Percentiles rank a stretch among this genome's conserved stretches.
Evolutionary conservation across 2,113 vertebrate species (phyloP).

Genomic region (Pholis gunnellus): DNA sequence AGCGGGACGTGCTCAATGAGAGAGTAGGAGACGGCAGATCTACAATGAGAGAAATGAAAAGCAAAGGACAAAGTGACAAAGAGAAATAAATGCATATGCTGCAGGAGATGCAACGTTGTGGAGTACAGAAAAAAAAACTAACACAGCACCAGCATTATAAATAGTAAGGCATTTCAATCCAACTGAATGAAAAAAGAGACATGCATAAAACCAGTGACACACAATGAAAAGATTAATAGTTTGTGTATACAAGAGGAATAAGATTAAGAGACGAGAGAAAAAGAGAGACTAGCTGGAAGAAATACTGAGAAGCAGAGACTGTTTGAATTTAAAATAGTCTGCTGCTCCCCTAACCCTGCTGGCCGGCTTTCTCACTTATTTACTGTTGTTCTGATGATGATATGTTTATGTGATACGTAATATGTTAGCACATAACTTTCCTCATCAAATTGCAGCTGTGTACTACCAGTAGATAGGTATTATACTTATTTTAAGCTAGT

Average conservation of each 20-base stretch:
- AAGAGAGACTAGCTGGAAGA: neutral
- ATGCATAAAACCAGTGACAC: neutral
- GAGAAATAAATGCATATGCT: neutral
- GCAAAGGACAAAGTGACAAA: neutral
- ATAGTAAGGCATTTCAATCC: neutral
- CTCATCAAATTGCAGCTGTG: neutral
- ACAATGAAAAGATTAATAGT: neutral
- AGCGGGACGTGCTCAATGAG: slow-evolving; percentile 26
- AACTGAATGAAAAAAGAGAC: neutral
- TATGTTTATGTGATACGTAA: neutral
- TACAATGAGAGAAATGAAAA: slow-evolving; percentile 13
- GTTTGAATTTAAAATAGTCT: neutral
- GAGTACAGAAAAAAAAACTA: neutral
- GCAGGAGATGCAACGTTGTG: neutral
- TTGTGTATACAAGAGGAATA: neutral
- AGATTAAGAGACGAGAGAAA: neutral
- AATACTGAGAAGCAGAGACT: neutral
- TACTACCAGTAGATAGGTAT: neutral
- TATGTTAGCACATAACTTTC: neutral
- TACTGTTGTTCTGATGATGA: slow-evolving; percentile 4
- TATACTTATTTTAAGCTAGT: neutral
- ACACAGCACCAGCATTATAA: neutral
- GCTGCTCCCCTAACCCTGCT: neutral
- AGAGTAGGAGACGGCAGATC: slow-evolving; percentile 6
- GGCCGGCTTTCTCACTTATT: neutral